Conservation (phyloP, 2,113 vertebrate species). For the Octodon degus region DNA sequence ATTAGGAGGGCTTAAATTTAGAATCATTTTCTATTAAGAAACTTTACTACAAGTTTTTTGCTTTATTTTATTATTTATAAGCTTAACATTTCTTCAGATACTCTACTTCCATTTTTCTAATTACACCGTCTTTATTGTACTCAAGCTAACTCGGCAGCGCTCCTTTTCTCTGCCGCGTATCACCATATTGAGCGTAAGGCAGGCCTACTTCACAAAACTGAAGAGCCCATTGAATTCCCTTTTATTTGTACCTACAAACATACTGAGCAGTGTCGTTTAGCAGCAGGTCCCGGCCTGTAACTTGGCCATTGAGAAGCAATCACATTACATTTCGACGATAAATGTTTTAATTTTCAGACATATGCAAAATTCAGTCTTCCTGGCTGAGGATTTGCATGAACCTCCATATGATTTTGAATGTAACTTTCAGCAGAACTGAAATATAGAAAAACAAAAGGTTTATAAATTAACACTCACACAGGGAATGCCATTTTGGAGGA, state of each 20-base stretch:
- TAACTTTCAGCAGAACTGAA: conserved; percentile 41
- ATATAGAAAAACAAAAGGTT: neutral
- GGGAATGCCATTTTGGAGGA: neutral
- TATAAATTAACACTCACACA: neutral
- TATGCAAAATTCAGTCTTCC: conserved; percentile 36
- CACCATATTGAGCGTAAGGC: conserved; percentile 26
- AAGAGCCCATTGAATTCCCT: conserved; percentile 42
- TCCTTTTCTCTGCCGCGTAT: neutral
- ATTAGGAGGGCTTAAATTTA: conserved; percentile 18
- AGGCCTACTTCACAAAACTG: conserved; percentile 40
- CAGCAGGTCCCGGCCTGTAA: conserved; percentile 69
- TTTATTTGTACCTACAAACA: conserved; percentile 67
- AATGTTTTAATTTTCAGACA: conserved; percentile 71
- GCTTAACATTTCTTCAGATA: neutral
- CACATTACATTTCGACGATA: conserved; percentile 68
- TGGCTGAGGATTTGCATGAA: conserved; percentile 30
- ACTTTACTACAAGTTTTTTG: neutral
- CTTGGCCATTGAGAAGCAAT: conserved; percentile 63
- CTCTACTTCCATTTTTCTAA: conserved; percentile 18
- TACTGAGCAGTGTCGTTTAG: conserved; percentile 65
- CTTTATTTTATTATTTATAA: neutral
- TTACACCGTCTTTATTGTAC: neutral
- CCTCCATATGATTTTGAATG: neutral
- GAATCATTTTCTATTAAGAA: conserved; percentile 21
- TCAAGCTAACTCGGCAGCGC: neutral